A percentile compares a stretch with the other conserved stretches of the same genome.
Evolutionary conservation across 2,113 vertebrate genomes (phyloP).

Genomic region (Pseudois nayaur): DNA sequence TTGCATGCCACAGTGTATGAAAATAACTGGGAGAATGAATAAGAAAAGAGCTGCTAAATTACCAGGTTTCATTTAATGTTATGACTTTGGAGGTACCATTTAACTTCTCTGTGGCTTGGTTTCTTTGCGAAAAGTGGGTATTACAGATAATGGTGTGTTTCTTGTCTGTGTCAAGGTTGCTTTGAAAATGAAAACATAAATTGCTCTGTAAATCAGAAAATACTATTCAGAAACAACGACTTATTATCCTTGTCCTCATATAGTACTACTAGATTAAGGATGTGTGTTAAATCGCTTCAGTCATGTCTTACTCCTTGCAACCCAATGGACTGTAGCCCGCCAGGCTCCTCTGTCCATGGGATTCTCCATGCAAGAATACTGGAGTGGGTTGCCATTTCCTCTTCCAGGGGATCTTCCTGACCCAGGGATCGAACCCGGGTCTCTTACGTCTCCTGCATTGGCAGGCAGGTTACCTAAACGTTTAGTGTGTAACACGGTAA

Average conservation of each 20-base stretch:
- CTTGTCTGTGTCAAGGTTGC: neutral
- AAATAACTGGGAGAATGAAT: neutral
- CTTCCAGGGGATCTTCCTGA: neutral
- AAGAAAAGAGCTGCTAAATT: neutral
- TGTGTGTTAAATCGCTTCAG: neutral
- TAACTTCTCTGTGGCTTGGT: neutral
- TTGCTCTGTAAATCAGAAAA: neutral
- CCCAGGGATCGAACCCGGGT: fast-evolving
- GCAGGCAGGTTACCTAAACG: neutral
- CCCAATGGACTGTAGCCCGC: neutral
- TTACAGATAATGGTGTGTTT: neutral
- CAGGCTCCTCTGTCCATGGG: neutral
- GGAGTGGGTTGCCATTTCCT: neutral
- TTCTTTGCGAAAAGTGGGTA: neutral
- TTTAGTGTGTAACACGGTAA: neutral
- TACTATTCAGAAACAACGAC: neutral
- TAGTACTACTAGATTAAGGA: neutral
- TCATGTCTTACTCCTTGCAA: neutral
- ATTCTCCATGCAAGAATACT: neutral
- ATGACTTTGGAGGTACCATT: neutral
- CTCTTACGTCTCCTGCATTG: fast-evolving
- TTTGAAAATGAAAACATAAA: neutral
- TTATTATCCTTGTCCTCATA: neutral
- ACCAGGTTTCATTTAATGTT: neutral
- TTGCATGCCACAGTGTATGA: neutral